Base-by-base conservation (phyloP, 1,140 invertebrate species). In the Formica selysi region DNA sequence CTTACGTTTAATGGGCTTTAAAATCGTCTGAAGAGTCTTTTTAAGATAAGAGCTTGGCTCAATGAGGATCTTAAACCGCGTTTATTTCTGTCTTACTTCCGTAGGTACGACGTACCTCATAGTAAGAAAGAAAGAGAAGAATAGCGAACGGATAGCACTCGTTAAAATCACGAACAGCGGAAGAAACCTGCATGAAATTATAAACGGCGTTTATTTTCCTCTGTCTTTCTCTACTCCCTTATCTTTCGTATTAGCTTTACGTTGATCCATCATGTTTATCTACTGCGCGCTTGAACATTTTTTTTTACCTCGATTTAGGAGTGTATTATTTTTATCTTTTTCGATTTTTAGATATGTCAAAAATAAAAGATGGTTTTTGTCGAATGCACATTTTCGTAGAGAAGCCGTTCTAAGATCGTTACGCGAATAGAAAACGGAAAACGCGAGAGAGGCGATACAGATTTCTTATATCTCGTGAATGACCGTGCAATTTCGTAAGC, bases 141-240 rank as follows among this genome's bases (percentile, higher is more conserved):
- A 80, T 78, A 57, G 81, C 22, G 41, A 67, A 85, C 61, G 84
- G 51, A 86, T 67, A 79, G 51, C 29, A 68, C 22, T 59, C 84
- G 76, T 86, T 86, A 86, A 86, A 86, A 86, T 86, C 84, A 86
- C 51, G 64, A 65, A 78, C 81, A 59, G 38, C 41, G 59, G 73
- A 64, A 67, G 73, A 78, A 78, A 78, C 74, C 73, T 78, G 71
- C 81, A 78, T 85, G 73, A 65, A 85, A 78, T 85, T 78, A 78
- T 78, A 73, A 85, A 38, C 44, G 73, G 29, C 65, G 44, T 41
- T 85, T 74, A 64, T 79, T 62, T 68, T 65, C 51, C 64, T 83
- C 54, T 84, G 65, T 67, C 57, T 71, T 36, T 68, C 32, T 65
- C 26, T 29, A 29, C 1, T 29, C 57, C 65, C 57, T 89, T 70